Evolutionary conservation across 2,888 invertebrate species (phyloP).

Genomic region (Sipha maydis): DNA sequence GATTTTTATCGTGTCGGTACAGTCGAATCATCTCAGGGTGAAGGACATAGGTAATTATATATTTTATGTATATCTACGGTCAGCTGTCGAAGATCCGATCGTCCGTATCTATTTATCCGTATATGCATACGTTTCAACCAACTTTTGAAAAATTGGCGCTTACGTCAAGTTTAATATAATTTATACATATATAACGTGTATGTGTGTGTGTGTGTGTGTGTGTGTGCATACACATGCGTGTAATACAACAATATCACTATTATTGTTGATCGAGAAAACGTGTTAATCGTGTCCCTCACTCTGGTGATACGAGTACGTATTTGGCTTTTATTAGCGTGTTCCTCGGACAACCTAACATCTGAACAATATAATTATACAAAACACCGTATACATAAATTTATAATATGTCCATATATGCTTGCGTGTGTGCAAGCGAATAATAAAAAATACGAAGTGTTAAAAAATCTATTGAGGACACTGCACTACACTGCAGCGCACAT

Average conservation of each 20-base stretch:
- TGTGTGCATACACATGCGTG: background rate
- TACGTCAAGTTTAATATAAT: background rate
- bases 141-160: background rate
- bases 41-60: slow-evolving; percentile 25
- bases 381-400: too few relatives aligned
- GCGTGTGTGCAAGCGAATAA: too few relatives aligned
- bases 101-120: background rate
- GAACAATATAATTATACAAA: too few relatives aligned
- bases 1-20: slow-evolving; percentile 14
- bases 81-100: background rate
- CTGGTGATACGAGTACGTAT: background rate
- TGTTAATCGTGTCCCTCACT: background rate
- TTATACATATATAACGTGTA: too few relatives aligned
- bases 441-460: too few relatives aligned
- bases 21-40: slow-evolving; percentile 44
- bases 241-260: background rate
- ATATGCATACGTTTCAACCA: background rate
- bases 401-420: too few relatives aligned
- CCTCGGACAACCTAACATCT: background rate
- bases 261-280: slow-evolving; percentile 4
- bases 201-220: too few relatives aligned
- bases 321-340: slow-evolving; percentile 13
- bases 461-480: too few relatives aligned
- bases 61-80: background rate
- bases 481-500: too few relatives aligned